Percentiles rank a stretch among this genome's conserved stretches.
These are phyloP conservation scores for Leptura quadrifasciata DNA, from an alignment of 2,888 invertebrate species.

Conservation along the genomic window DNA sequence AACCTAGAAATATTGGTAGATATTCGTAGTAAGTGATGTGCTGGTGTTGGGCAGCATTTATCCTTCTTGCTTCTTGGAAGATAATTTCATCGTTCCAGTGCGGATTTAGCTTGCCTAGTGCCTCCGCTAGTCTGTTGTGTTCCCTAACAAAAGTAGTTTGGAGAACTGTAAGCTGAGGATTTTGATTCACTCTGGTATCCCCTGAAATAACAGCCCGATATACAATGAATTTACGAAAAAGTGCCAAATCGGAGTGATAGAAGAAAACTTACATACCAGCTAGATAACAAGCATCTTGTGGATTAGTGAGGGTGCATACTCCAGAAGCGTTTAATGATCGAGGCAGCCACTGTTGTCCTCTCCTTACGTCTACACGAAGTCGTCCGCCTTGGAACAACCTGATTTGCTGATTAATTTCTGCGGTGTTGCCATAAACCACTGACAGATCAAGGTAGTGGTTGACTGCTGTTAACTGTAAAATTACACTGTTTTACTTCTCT, in stretches of 20 bases:
- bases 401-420: constrained; percentile 79
- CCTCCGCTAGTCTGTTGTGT: constrained; percentile 83
- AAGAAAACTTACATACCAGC: constrained; percentile 76
- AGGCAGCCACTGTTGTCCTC: constrained; percentile 84
- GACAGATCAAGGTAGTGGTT: constrained; percentile 87
- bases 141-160: constrained; percentile 83
- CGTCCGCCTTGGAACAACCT: constrained; percentile 83
- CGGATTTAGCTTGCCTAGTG: constrained; percentile 80
- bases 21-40: constrained; percentile 87
- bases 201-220: constrained; percentile 73
- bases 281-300: constrained; percentile 84
- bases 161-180: constrained; percentile 82
- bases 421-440: constrained; percentile 86
- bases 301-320: constrained; percentile 78
- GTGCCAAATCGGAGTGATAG: neutral
- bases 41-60: constrained; percentile 82
- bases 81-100: constrained; percentile 85
- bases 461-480: constrained; percentile 79
- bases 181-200: constrained; percentile 83
- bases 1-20: constrained; percentile 83
- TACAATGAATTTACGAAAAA: no score
- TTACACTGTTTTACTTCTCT: no score
- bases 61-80: constrained; percentile 84
- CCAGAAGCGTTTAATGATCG: constrained; percentile 81
- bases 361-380: constrained; percentile 79